Evolutionary conservation across 2,888 invertebrate genomes (phyloP), one percentile per base, ranked within the genome.

Genomic region (Dryococelus australis): DNA sequence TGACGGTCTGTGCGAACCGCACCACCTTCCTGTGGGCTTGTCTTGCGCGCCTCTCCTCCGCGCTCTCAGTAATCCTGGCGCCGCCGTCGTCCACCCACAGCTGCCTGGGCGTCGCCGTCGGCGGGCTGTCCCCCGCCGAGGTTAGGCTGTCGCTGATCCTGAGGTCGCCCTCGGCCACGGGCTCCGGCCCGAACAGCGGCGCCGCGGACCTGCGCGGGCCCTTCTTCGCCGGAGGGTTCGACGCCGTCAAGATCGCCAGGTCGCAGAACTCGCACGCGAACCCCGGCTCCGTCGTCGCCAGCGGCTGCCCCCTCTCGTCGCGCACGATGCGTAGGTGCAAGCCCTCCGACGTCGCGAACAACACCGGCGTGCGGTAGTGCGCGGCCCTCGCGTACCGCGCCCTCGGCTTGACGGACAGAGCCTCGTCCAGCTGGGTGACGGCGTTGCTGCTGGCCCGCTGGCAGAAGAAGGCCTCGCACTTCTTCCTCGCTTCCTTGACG

Each of bases 331-430:
- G 88, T 81, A 91, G 88, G 85, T 91, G 91, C 16, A 91, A 89
- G 9, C 91, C 91, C 84, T 91, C 90, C 0, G 91, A 90, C 0
- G 91, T 91, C 24, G 91, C 90, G 84, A 90, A 91, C 16, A 91
- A 87, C 10, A 91, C 91, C 10, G 91, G 91, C 0, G 90, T 91
- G 26, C 89, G 89, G 84, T 89, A 89, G 81, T 89, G 89, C 16
- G 90, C 88, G n/a, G 90, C 89, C 20, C 90, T 86, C 35, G 88
- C 87, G 26, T 90, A 87, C 12, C 87, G 84, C 24, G 86, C 65
- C 28, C 10, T 79, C 16, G 79, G 79, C 79, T 26, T 27, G 27
- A 26, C 27, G 28, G 28, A 16, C 28, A 28, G 24, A n/a, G 86
- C 84, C 27, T 24, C 84, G 20, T 86, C 86, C 0, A 86, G 51